Percentiles rank a stretch among this genome's conserved stretches.
Evolutionary conservation across 2,888 invertebrate genomes (phyloP).

Genomic region (Candidula unifasciata): DNA sequence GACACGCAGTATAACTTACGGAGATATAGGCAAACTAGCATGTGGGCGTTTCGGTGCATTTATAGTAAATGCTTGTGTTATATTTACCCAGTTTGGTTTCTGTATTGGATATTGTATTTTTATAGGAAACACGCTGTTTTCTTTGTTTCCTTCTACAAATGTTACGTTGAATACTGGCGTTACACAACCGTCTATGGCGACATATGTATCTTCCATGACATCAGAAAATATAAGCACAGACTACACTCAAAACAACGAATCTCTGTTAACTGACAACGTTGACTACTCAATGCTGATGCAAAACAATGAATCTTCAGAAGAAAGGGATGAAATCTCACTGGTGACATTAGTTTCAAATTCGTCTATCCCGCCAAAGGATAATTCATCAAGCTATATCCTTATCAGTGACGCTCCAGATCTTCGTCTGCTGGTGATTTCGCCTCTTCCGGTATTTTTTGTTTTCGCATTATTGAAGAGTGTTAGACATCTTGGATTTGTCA

Average conservation of each 20-base stretch:
- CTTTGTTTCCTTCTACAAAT: conserved; percentile 66
- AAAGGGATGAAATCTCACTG: background rate
- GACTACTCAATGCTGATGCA: background rate
- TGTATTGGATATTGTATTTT: conserved; percentile 75
- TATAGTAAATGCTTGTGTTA: conserved; percentile 71
- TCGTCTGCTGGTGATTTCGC: conserved; percentile 67
- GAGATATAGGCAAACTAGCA: conserved; percentile 72
- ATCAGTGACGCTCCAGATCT: conserved; percentile 64
- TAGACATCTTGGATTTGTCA: conserved; percentile 71
- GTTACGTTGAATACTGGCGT: conserved; percentile 7
- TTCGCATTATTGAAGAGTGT: conserved; percentile 71
- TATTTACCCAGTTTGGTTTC: conserved; percentile 75
- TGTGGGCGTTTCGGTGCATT: conserved; percentile 69
- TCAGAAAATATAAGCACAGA: background rate
- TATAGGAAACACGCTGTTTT: conserved; percentile 73
- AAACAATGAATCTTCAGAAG: background rate
- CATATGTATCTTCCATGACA: background rate
- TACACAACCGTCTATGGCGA: background rate
- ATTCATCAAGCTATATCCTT: conserved; percentile 7
- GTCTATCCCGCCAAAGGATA: background rate
- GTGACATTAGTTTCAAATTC: background rate
- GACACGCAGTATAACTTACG: conserved; percentile 66
- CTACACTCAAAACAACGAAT: background rate
- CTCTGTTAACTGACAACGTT: background rate
- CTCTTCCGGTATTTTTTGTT: conserved; percentile 70